These are phyloP conservation scores for Tupiocoris notatus DNA, from an alignment of 2,888 invertebrate genomes.

Conservation along the genomic window DNA sequence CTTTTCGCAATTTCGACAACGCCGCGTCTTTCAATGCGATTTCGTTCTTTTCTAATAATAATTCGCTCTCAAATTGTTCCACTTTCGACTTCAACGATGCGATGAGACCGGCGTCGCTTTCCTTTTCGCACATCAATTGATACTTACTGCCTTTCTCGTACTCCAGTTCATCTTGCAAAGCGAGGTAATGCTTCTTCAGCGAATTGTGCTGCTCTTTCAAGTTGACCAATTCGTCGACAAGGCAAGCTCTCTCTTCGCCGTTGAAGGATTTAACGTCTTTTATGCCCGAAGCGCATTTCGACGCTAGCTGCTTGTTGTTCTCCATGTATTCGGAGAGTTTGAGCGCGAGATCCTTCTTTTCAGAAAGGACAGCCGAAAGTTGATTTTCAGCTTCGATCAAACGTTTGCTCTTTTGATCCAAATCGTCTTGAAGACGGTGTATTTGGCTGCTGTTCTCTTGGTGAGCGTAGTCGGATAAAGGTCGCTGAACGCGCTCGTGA, in stretches of 20 bases:
- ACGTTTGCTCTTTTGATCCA: not conserved
- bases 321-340: slow-evolving; percentile 30
- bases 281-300: slow-evolving; percentile 15
- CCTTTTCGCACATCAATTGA: slow-evolving; percentile 27
- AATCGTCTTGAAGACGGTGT: slow-evolving; percentile 21
- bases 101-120: slow-evolving; percentile 17
- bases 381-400: not conserved
- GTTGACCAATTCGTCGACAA: slow-evolving; percentile 25
- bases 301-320: slow-evolving; percentile 25
- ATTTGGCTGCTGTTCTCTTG: not conserved
- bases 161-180: slow-evolving; percentile 24
- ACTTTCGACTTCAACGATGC: slow-evolving; percentile 15
- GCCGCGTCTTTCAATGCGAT: slow-evolving; percentile 22
- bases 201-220: slow-evolving; percentile 24
- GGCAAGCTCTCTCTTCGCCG: slow-evolving; percentile 6
- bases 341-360: slow-evolving; percentile 9
- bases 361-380: not conserved
- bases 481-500: not conserved
- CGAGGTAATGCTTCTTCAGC: slow-evolving; percentile 20
- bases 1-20: slow-evolving; percentile 9
- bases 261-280: not conserved
- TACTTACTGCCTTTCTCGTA: slow-evolving; percentile 11
- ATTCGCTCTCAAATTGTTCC: not conserved
- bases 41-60: slow-evolving; percentile 22
- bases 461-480: not conserved